Conservation (phyloP, 2,113 vertebrate genomes). For the Oreochromis spilurus region DNA sequence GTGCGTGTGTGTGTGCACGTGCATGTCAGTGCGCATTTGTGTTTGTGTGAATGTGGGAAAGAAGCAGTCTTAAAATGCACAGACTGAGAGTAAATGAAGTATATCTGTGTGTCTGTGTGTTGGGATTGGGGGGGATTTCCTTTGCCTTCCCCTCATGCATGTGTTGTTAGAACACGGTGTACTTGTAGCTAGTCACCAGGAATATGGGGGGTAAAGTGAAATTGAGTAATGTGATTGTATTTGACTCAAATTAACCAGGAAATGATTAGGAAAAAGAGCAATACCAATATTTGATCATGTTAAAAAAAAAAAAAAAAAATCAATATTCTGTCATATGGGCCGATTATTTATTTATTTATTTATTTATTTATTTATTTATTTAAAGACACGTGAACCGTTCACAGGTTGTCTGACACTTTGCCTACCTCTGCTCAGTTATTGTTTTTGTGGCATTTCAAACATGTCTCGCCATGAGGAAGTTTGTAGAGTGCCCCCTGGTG, state of each 20-base stretch:
- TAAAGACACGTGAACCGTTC: not conserved
- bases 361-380: not conserved
- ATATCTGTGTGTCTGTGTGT: not conserved
- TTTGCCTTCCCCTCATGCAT: constrained; percentile 26
- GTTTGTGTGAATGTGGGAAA: not conserved
- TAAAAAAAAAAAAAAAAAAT: not conserved
- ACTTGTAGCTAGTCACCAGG: constrained; percentile 1
- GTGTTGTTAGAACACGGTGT: constrained; percentile 47
- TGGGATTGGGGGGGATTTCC: not conserved
- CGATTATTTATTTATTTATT: not conserved
- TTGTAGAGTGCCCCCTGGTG: not conserved
- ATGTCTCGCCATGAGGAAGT: not conserved
- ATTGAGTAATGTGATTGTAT: not conserved
- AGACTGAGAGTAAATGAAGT: not conserved
- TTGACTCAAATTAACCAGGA: not conserved
- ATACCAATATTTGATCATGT: not conserved
- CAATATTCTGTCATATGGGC: not conserved
- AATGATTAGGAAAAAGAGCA: not conserved
- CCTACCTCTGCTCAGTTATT: not conserved
- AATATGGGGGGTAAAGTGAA: not conserved
- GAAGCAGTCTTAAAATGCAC: not conserved
- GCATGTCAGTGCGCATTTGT: not conserved
- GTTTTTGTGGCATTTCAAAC: not conserved
- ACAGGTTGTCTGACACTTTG: no score
- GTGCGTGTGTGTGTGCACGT: not conserved